Base-by-base conservation (phyloP, 2,113 vertebrate genomes). In the Mola mola region DNA sequence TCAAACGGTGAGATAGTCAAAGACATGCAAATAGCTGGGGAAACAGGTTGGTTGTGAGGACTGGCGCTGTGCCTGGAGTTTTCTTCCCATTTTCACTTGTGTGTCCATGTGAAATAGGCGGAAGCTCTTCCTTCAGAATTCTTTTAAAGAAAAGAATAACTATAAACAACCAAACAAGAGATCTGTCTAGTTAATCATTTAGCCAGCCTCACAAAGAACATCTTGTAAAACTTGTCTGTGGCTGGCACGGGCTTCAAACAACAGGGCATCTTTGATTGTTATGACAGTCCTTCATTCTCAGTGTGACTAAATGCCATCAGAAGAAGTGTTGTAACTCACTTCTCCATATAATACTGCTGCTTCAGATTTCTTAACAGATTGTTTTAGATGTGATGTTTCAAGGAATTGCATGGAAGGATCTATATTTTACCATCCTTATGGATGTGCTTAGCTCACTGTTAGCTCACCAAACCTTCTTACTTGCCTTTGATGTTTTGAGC, bases 101-200 rank as follows among this genome's bases (percentile, higher is more conserved):
- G 83, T 82, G 75, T 84, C 61, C 79, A 24, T 77, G 84, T 75
- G 83, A 83, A 86, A 84, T 66, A 36, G 60, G 63, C 74, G 77
- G 73, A 68, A 80, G 63, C 66, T 65, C 50, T 49, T 78, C 78
- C 51, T 81, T 67, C 52, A 72, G 72, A 59, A 49, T 34, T 31
- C 40, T 64, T 69, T 55, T 73, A 79, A 33, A 33, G 7, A 31
- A 2, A 34, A 34, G 15, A 34, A 34, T 13, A 34, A 4, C 11
- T 34, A 56, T 56, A 38, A 72, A 55, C 16, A 33, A 11, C 38
- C 4, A 26, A 81, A 65, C 58, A 58, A 70, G 71, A 69, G 59
- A 67, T 60, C 28, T 21, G 41, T 13, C 16, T 6, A 11, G 67
- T 81, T 81, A 81, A 83, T 83, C 77, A 75, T 84, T 84, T 52